A percentile compares a stretch with the other conserved stretches of the same genome.
Conservation (phyloP, 2,797 vertebrate species). For the Neopelma chrysocephalum region DNA sequence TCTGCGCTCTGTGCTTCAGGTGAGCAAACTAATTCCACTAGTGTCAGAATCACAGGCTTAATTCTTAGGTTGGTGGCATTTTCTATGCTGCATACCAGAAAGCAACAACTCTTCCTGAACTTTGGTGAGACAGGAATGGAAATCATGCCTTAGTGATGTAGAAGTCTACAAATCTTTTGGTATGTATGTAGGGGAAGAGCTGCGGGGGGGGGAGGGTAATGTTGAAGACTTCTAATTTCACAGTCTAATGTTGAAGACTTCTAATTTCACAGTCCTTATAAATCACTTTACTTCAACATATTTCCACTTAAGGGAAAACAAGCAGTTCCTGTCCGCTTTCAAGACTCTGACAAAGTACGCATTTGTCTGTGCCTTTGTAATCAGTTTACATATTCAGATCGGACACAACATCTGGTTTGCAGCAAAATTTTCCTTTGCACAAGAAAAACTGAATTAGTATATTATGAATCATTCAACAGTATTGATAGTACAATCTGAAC, state of each 20-base stretch:
- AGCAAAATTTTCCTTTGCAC: background rate
- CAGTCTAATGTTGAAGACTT: background rate
- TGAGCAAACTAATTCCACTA: background rate
- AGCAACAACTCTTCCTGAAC: background rate
- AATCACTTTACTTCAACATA: background rate
- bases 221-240: background rate
- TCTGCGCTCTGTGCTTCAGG: background rate
- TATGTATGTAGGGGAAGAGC: background rate
- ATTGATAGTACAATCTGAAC: background rate
- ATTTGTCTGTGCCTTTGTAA: background rate
- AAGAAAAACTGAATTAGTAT: slow-evolving; percentile 4
- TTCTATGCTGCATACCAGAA: background rate
- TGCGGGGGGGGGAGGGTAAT: background rate
- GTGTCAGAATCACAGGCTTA: background rate
- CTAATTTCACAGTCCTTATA: background rate
- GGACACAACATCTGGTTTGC: slow-evolving; percentile 25
- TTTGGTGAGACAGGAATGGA: background rate
- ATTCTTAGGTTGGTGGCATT: background rate
- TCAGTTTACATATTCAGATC: slow-evolving; percentile 13
- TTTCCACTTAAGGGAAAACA: background rate
- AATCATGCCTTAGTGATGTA: background rate
- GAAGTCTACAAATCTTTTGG: background rate
- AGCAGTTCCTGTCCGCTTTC: background rate
- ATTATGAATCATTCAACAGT: slow-evolving; percentile 20
- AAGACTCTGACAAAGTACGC: background rate